phyloP scores from a whole-genome alignment of 2,888 invertebrate species.

The Hydraecia micacea region DNA sequence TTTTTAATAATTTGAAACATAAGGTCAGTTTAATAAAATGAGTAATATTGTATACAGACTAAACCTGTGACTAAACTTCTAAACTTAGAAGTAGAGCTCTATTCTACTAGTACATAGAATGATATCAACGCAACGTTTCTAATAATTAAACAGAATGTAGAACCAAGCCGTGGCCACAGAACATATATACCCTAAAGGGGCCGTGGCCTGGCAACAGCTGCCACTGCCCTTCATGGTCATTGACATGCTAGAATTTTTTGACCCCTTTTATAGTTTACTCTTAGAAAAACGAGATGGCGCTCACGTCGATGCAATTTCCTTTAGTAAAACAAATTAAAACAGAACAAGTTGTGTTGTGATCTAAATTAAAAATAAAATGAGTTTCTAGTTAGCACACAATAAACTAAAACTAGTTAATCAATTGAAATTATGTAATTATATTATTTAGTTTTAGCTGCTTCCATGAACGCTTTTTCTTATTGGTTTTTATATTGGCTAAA shows the following conservation, averaged over 20 bases:
- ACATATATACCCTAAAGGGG: too few species aligned
- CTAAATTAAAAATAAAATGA: background rate
- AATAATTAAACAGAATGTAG: background rate
- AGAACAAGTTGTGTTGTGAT: background rate
- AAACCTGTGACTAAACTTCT: too few species aligned
- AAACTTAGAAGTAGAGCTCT: background rate
- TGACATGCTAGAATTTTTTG: constrained; percentile 8
- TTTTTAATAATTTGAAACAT: too few species aligned
- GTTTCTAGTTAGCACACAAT: background rate
- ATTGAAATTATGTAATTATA: constrained; percentile 12
- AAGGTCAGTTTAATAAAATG: background rate
- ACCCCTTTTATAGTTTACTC: background rate
- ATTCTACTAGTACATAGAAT: background rate
- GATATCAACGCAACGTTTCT: background rate
- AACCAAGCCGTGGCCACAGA: background rate
- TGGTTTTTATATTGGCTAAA: constrained; percentile 71
- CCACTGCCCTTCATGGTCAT: constrained; percentile 20
- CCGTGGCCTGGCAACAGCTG: background rate
- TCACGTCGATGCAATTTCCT: background rate
- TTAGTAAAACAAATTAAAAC: background rate
- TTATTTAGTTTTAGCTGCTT: constrained; percentile 56
- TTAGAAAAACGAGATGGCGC: constrained; percentile 44
- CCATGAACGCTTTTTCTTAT: constrained; percentile 69
- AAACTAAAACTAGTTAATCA: background rate
- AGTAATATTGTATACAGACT: background rate